A percentile compares a stretch with the other conserved stretches of the same genome.
Conservation (phyloP, 1,140 invertebrate genomes). For the Maniola jurtina region DNA sequence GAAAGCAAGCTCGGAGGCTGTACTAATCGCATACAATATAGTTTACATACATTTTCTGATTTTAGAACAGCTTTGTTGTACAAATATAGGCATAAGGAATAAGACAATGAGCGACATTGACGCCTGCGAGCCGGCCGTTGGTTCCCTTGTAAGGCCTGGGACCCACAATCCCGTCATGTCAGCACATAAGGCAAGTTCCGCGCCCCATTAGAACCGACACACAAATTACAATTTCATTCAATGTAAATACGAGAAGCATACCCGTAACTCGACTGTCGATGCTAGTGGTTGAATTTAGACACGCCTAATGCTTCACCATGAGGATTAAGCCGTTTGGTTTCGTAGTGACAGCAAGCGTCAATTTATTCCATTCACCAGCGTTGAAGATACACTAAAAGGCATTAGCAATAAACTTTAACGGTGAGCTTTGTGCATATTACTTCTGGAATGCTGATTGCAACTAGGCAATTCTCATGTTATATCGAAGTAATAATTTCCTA, state of each 20-base stretch:
- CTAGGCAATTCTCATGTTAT: constrained; percentile 16
- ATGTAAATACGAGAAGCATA: constrained; percentile 63
- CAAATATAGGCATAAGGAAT: constrained; percentile 50
- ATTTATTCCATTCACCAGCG: constrained; percentile 44
- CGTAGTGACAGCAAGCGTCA: constrained; percentile 46
- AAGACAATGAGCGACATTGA: constrained; percentile 49
- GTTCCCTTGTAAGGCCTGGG: constrained; percentile 47
- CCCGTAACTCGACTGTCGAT: constrained; percentile 47
- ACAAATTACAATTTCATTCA: constrained; percentile 76
- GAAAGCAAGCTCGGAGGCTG: neutral
- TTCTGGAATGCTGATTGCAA: constrained; percentile 13
- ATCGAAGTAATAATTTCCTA: constrained; percentile 15
- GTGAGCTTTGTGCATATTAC: constrained; percentile 20
- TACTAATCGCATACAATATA: constrained; percentile 26
- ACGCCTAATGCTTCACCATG: constrained; percentile 60
- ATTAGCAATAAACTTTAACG: constrained; percentile 29
- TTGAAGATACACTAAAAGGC: constrained; percentile 29
- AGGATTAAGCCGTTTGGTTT: constrained; percentile 59
- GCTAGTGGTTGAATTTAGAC: constrained; percentile 64
- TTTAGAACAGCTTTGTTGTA: constrained; percentile 37
- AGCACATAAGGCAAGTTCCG: constrained; percentile 57
- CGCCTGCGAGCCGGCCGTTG: constrained; percentile 40
- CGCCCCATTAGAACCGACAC: constrained; percentile 54
- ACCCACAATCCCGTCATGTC: constrained; percentile 50
- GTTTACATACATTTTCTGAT: constrained; percentile 23